phyloP scores from a whole-genome alignment of 2,888 invertebrate genomes.

The Macrosoma leucophasiata region DNA sequence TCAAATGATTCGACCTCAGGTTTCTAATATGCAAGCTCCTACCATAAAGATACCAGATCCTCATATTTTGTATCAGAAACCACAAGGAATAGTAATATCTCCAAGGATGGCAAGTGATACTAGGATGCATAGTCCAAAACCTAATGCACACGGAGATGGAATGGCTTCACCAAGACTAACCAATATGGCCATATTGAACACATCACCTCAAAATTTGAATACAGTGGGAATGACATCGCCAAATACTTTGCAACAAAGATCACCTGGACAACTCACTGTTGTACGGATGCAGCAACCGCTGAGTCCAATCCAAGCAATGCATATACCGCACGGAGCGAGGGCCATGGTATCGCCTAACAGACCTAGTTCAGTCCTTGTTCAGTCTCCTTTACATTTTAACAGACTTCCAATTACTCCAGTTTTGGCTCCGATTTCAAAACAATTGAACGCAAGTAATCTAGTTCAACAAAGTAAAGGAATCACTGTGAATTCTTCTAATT shows the following conservation, averaged over 20 bases:
- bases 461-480: conserved; percentile 54
- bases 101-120: conserved; percentile 58
- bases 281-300: conserved; percentile 70
- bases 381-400: conserved; percentile 66
- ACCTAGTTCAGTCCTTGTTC: conserved; percentile 63
- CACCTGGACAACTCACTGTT: conserved; percentile 67
- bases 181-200: conserved; percentile 57
- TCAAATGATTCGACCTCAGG: conserved; percentile 55
- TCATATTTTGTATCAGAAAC: conserved; percentile 64
- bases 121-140: conserved; percentile 61
- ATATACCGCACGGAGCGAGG: conserved; percentile 53
- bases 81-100: conserved; percentile 62
- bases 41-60: conserved; percentile 80
- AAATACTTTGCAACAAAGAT: conserved; percentile 54
- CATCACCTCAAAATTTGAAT: conserved; percentile 54
- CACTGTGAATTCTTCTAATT: conserved; percentile 36
- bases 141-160: conserved; percentile 48
- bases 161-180: conserved; percentile 55
- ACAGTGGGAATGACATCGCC: conserved; percentile 53
- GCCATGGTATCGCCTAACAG: conserved; percentile 64
- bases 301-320: conserved; percentile 63
- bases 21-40: conserved; percentile 76
- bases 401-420: conserved; percentile 76
- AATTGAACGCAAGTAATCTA: conserved; percentile 66
- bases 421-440: conserved; percentile 74